Evolutionary conservation across 1,140 invertebrate genomes (phyloP).

Genomic region (Alviniconcha marisindica): DNA sequence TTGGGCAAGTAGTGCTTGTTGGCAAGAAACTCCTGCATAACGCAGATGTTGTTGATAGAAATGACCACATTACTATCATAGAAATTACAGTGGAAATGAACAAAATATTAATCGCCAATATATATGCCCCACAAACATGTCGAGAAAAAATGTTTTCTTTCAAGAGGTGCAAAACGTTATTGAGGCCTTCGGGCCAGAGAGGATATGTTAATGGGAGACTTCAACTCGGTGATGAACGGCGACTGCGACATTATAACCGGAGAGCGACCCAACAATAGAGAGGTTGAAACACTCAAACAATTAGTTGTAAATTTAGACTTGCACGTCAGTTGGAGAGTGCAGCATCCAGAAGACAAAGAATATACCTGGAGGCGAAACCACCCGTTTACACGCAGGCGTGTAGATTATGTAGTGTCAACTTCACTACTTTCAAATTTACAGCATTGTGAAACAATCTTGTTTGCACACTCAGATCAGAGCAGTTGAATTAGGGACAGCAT

Average conservation of each 20-base stretch:
- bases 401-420: neutral
- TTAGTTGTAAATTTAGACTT: neutral
- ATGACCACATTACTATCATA: neutral
- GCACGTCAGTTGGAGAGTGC: neutral
- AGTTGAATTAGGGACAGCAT: neutral
- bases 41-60: neutral
- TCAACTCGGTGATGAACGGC: neutral
- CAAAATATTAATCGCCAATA: neutral
- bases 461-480: slow-evolving; percentile 8
- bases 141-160: neutral
- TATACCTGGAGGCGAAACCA: neutral
- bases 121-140: neutral
- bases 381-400: neutral
- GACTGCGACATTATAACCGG: neutral
- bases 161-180: neutral
- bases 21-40: neutral
- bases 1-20: neutral
- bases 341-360: neutral
- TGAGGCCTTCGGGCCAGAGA: neutral
- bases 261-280: neutral
- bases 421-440: neutral
- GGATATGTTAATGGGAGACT: neutral
- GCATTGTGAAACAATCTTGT: neutral
- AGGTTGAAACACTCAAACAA: neutral
- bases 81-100: neutral